These are phyloP conservation scores for Limonius californicus DNA, from an alignment of 1,140 invertebrate genomes.

Conservation along the genomic window DNA sequence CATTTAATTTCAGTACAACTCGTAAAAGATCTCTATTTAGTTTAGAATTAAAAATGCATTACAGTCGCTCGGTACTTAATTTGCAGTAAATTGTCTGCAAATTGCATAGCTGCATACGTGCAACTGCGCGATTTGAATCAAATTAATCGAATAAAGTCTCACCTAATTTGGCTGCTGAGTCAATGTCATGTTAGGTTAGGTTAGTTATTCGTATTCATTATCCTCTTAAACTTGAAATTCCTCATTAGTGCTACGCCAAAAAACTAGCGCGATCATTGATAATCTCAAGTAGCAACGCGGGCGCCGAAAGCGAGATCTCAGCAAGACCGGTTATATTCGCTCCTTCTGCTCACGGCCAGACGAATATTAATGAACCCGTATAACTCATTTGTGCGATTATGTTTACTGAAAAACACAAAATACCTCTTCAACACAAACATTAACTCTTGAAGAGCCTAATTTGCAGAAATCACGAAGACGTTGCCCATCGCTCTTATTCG, in stretches of 20 bases:
- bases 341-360: constrained; percentile 7
- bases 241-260: constrained; percentile 8
- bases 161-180: not conserved
- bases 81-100: not conserved
- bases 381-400: constrained; percentile 7
- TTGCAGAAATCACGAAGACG: not conserved
- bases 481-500: not conserved
- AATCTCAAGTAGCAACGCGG: constrained; percentile 7
- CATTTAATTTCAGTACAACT: too few relatives aligned
- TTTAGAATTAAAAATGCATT: too few relatives aligned
- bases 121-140: not conserved
- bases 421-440: constrained; percentile 1
- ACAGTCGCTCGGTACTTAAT: not conserved
- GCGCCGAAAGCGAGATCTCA: constrained; percentile 5
- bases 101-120: not conserved
- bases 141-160: not conserved
- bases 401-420: not conserved
- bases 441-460: not conserved
- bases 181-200: constrained; percentile 8
- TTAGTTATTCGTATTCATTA: constrained; percentile 6
- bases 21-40: too few relatives aligned
- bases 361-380: constrained; percentile 5
- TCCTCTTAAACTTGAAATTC: constrained; percentile 12
- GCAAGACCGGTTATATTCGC: not conserved
- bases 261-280: constrained; percentile 6